Evolutionary conservation across 1,140 invertebrate species (phyloP), one percentile per base, ranked within the genome.

Genomic region (Doryteuthis pealeii): DNA sequence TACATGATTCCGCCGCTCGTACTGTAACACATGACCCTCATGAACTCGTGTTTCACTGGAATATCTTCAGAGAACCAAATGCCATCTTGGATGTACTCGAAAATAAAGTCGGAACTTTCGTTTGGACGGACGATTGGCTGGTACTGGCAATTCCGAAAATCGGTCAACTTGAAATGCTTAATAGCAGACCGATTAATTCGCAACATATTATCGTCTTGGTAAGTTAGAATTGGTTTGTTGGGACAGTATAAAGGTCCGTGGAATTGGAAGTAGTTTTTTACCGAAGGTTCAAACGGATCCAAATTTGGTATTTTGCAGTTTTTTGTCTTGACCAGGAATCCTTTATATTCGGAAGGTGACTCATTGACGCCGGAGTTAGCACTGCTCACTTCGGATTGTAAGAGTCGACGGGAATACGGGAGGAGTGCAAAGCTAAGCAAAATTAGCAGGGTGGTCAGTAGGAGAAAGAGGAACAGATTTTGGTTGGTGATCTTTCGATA

Each of bases 261-360:
- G 12, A 26, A 15, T 22, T 18, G 15, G 5, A 43, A 22, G 12
- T 31, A 45, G 22, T 4, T 40, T 6, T 33, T 28, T 22, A 71
- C 33, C 18, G 70, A 71, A 10, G 26, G 26, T 15, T 71, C 70
- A 28, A 45, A 71, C 12, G 70, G 70, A n/a, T 71, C 70, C 0
- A 71, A 22, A 14, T 71, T 49, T 30, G 70, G 70, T 22, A 71
- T 71, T 28, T n/a, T 35, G 30, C 70, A 71, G 8, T 30, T 33
- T 6, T 40, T n/a, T 6, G 70, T 71, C 5, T 71, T 14, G 0
- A 71, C 70, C 33, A 71, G 35, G 30, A 68, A 68, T 31, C 32
- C 66, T 26, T 22, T 12, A 30, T 68, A 62, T 28, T 62, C 18
- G 2, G 54, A 15, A 62, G 2, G 18, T 62, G 18, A 22, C 18